phyloP scores from a whole-genome alignment of 2,888 invertebrate species.

The Caenorhabditis imperialis region DNA sequence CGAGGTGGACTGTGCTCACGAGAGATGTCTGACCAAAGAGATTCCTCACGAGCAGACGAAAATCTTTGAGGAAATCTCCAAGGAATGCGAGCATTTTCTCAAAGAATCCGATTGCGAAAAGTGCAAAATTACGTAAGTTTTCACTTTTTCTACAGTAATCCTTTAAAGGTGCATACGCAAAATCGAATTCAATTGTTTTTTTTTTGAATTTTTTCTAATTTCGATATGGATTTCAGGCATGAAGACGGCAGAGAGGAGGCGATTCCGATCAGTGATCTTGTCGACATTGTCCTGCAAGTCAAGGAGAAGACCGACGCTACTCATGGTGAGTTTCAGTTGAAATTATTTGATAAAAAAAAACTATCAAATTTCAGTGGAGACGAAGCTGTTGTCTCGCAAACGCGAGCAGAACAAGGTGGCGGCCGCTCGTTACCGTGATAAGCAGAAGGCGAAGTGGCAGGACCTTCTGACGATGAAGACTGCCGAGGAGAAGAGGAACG shows the following conservation, averaged over 20 bases:
- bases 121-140: slow-evolving; percentile 50
- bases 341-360: too few relatives aligned
- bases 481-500: slow-evolving; percentile 33
- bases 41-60: slow-evolving; percentile 45
- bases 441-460: slow-evolving; percentile 54
- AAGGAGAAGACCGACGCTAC: slow-evolving; percentile 25
- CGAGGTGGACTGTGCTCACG: slow-evolving; percentile 42
- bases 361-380: slow-evolving; percentile 44
- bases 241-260: slow-evolving; percentile 47
- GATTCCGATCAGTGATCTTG: slow-evolving; percentile 55
- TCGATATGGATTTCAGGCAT: slow-evolving; percentile 45
- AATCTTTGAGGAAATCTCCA: slow-evolving; percentile 58
- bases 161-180: background rate
- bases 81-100: slow-evolving; percentile 62
- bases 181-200: background rate
- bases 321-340: slow-evolving; percentile 21
- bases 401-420: slow-evolving; percentile 60
- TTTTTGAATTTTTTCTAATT: too few relatives aligned
- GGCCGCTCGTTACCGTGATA: slow-evolving; percentile 59
- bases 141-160: background rate
- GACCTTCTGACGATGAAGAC: slow-evolving; percentile 23
- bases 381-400: slow-evolving; percentile 38
- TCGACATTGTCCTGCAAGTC: slow-evolving; percentile 56
- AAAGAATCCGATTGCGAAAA: slow-evolving; percentile 47
- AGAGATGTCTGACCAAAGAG: slow-evolving; percentile 13